These are phyloP conservation scores for Cassiopea xamachana DNA, from an alignment of 30 jellyfish, hydroid and myxozoan species.

Conservation along the genomic window DNA sequence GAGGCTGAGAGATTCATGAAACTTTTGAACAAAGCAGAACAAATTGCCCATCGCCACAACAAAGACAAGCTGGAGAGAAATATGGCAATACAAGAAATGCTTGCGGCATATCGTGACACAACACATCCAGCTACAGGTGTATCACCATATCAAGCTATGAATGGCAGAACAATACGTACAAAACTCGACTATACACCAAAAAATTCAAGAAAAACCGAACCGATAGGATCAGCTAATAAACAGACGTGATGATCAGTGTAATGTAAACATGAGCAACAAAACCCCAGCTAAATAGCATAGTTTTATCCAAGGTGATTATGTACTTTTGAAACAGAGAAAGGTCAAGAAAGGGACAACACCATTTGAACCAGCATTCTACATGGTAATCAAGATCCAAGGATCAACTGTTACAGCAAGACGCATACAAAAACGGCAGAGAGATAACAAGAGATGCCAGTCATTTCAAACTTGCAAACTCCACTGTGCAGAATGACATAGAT, in stretches of 20 bases:
- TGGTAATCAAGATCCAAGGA: not conserved
- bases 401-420: not conserved
- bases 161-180: constrained; percentile 13
- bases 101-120: not conserved
- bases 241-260: not conserved
- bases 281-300: not conserved
- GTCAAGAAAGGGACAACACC: constrained; percentile 7
- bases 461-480: not conserved
- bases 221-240: not conserved
- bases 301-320: not conserved
- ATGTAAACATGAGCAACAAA: not conserved
- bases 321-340: not conserved
- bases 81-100: constrained; percentile 19
- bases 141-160: not conserved
- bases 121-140: constrained; percentile 14
- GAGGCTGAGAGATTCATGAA: constrained; percentile 12
- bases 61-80: constrained; percentile 10
- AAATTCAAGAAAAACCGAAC: not conserved
- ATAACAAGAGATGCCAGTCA: constrained; percentile 7
- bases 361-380: constrained; percentile 3
- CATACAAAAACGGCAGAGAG: not conserved
- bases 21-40: not conserved
- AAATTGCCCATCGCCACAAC: constrained; percentile 1
- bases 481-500: not conserved
- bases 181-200: not conserved